phyloP scores from a whole-genome alignment of 1,140 invertebrate genomes.

The Drosophila jambulina region DNA sequence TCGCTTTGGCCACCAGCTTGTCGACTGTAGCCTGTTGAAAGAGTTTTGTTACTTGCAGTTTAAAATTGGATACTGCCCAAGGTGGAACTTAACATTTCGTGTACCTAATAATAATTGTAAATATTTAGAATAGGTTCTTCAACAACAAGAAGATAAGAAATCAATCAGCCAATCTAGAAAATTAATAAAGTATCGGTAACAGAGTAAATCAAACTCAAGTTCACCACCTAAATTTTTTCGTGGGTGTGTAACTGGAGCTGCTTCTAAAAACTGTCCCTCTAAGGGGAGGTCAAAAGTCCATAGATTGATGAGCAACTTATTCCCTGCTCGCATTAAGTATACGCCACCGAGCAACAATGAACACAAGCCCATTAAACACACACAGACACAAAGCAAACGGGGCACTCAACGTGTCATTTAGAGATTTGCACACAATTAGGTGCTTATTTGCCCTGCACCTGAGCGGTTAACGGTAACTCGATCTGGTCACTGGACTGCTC shows the following conservation, averaged over 20 bases:
- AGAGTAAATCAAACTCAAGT: not conserved
- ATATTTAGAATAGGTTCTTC: not conserved
- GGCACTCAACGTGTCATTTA: constrained; percentile 56
- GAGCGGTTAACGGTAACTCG: constrained; percentile 29
- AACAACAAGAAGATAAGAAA: not conserved
- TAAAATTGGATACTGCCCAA: not conserved
- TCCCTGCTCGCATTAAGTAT: constrained; percentile 40
- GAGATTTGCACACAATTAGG: constrained; percentile 73
- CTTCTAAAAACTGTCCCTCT: not conserved
- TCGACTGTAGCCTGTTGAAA: constrained; percentile 96
- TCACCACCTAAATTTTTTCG: not conserved
- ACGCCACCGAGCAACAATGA: constrained; percentile 41
- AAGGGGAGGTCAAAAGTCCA: not conserved
- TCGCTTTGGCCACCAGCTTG: constrained; percentile 98
- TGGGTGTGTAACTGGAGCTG: not conserved
- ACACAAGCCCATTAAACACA: constrained; percentile 25
- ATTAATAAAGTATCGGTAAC: not conserved
- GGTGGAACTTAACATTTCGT: not conserved
- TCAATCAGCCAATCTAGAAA: not conserved
- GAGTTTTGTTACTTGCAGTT: not conserved
- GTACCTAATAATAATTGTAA: not conserved
- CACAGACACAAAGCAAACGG: constrained; percentile 35
- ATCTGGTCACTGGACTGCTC: constrained; percentile 24
- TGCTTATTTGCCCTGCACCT: constrained; percentile 56
- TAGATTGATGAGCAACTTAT: constrained; percentile 13